A percentile compares a stretch with the other conserved stretches of the same genome.
Conservation (phyloP, 2,888 invertebrate species). For the Gortyna flavago region DNA sequence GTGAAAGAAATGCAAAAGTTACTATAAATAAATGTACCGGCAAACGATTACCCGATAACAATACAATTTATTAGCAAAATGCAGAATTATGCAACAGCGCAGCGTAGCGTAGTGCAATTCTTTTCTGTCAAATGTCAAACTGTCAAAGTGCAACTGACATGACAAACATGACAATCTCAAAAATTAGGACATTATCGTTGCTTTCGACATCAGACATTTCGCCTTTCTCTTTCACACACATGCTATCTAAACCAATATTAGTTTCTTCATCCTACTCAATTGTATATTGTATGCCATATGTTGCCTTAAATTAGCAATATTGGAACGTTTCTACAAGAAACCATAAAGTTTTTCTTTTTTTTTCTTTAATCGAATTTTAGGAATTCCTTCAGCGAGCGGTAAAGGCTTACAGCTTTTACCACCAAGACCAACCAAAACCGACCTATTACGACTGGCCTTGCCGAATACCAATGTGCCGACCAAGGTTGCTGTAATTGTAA, state of each 20-base stretch:
- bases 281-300: background rate
- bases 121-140: conserved; percentile 12
- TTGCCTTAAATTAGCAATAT: rapidly evolving
- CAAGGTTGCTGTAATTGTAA: too few relatives aligned
- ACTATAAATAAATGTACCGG: conserved; percentile 34
- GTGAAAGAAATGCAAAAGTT: conserved; percentile 41
- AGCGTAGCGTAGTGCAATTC: background rate
- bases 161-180: background rate
- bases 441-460: too few relatives aligned
- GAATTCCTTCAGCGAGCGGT: too few relatives aligned
- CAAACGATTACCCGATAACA: conserved; percentile 5
- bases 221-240: background rate
- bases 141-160: too few relatives aligned
- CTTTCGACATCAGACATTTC: background rate
- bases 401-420: too few relatives aligned
- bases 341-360: background rate
- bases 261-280: background rate
- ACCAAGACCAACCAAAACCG: too few relatives aligned
- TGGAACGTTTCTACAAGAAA: background rate
- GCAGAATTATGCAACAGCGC: conserved; percentile 43
- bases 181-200: background rate
- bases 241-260: too few relatives aligned
- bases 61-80: conserved; percentile 27
- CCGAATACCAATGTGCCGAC: too few relatives aligned
- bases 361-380: background rate